A percentile compares a stretch with the other conserved stretches of the same genome.
Conservation (phyloP, 2,888 invertebrate species). For the Drosophila monieri region DNA sequence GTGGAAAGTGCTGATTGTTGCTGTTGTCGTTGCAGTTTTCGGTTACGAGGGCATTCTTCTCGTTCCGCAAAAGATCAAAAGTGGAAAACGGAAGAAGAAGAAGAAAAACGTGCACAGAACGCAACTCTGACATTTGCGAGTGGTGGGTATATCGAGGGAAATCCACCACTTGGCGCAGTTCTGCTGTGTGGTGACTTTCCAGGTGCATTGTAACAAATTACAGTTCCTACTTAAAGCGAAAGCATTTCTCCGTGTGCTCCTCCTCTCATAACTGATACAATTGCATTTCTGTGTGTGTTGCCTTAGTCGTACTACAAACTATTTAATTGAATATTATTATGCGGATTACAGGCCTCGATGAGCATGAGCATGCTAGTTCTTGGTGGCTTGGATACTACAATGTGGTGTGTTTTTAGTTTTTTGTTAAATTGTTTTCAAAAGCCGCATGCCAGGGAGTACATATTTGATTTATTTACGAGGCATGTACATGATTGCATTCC, state of each 20-base stretch:
- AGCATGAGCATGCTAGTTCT: conserved; percentile 53
- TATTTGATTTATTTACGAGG: conserved; percentile 9
- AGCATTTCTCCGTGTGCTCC: conserved; percentile 42
- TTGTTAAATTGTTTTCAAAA: conserved; percentile 22
- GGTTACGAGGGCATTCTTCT: conserved; percentile 20
- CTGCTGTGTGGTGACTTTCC: conserved; percentile 9
- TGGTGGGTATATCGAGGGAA: conserved; percentile 18
- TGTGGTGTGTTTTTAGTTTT: conserved; percentile 19
- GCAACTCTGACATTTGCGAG: conserved; percentile 40
- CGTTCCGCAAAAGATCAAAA: conserved; percentile 27
- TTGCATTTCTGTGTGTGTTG: conserved; percentile 22
- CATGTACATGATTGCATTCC: conserved; percentile 22
- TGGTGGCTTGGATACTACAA: conserved; percentile 61
- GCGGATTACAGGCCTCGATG: conserved; percentile 36
- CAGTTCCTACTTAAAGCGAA: conserved; percentile 64
- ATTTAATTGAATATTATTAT: conserved; percentile 34
- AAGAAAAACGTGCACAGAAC: conserved; percentile 52
- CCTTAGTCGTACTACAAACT: conserved; percentile 17
- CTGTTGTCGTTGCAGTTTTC: conserved; percentile 35
- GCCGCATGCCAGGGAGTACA: conserved; percentile 37
- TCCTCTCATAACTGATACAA: conserved; percentile 16
- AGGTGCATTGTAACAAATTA: conserved; percentile 44
- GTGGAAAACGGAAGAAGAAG: conserved; percentile 16
- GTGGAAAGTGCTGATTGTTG: conserved; percentile 38
- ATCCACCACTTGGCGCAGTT: conserved; percentile 12